Evolutionary conservation across 2,888 invertebrate genomes (phyloP), one percentile per base, ranked within the genome.

Genomic region (Brachylomia viminalis): DNA sequence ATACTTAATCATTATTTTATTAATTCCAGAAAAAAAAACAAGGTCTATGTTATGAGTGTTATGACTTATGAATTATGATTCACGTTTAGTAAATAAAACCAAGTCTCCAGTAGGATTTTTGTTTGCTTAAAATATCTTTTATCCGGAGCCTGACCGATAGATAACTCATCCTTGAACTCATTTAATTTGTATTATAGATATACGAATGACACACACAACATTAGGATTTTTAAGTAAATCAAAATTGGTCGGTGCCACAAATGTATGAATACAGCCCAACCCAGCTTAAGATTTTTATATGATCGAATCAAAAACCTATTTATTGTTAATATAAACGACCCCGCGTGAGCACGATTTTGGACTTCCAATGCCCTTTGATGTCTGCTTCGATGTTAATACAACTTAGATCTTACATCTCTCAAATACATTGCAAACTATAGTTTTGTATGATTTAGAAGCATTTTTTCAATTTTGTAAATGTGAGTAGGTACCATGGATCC

Each of bases 151-250:
- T 17, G 15, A 54, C n/a, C 54, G 30, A 45, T 33, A 20, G 74
- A 59, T 74, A 59, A 52, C 58, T 59, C 15, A 59, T 33, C 76
- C 76, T 68, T 76, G 79, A 79, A 76, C 76, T 45, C n/a, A 15
- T 52, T 45, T 6, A 27, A 68, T 68, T 69, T 77, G 47, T 49
- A 17, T 13, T 15, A 47, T n/a, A n/a, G n/a, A n/a, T n/a, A n/a
- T 6, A 47, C 17, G 17, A 6, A 47, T 11, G 52, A 52, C n/a
- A 11, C 52, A n/a, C 23, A 20, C 20, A 23, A 23, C 4, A 17
- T 38, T 38, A 17, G 2, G 8, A 38, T 64, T 42, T 64, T 23
- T 69, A 0, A 8, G 27, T 71, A 23, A 42, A 42, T 68, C 6
- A 68, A 69, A 38, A 68, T 17, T 38, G 3, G 20, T 17, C 7